Conservation (phyloP, 23 tunicate species). For the Ciona savignyi region DNA sequence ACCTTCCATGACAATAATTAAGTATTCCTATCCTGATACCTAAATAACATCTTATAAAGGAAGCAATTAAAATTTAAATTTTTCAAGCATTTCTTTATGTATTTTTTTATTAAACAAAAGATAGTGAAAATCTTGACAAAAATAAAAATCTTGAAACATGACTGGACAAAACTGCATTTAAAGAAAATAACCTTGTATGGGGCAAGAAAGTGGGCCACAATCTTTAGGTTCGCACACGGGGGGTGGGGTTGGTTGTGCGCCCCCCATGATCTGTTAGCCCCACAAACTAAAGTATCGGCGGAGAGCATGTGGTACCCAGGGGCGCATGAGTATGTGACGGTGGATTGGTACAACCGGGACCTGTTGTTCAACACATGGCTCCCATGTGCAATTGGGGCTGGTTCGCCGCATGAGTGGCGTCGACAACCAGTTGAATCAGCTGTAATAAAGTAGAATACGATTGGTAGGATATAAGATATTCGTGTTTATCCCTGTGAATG, state of each 20-base stretch:
- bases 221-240: conserved; percentile 62
- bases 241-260: conserved; percentile 31
- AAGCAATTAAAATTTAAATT: no score
- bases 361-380: not conserved
- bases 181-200: conserved; percentile 35
- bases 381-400: conserved; percentile 33
- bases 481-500: no score
- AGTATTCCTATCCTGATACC: no score
- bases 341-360: conserved; percentile 11
- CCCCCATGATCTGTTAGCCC: conserved; percentile 43
- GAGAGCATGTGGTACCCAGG: conserved; percentile 37
- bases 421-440: conserved; percentile 42
- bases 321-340: conserved; percentile 41
- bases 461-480: no score
- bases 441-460: not conserved
- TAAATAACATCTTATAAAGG: no score
- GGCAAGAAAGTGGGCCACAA: conserved; percentile 59
- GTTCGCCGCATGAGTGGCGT: conserved; percentile 60
- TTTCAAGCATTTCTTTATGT: no score
- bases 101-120: no score
- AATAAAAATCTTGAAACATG: no score
- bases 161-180: no score
- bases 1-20: no score
- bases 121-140: no score
- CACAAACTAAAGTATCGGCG: not conserved